phyloP scores from a whole-genome alignment of 2,113 vertebrate species.

The Rhinogobius similis region DNA sequence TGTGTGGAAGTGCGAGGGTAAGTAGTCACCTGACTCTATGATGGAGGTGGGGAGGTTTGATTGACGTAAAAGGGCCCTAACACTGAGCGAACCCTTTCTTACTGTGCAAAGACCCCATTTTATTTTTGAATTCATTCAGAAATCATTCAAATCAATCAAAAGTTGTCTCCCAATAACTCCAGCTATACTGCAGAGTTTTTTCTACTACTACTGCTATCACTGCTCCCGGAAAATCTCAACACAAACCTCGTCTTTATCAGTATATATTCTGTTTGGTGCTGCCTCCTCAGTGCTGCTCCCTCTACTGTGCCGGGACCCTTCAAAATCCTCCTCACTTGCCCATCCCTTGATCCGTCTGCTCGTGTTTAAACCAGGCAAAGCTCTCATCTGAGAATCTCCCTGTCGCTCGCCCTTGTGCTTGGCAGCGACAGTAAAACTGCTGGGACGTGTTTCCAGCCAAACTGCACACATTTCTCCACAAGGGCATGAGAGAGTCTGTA shows the following conservation, averaged over 20 bases:
- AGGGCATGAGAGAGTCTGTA: conserved; percentile 3
- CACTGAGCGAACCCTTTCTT: too few species aligned
- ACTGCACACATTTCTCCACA: conserved; percentile 11
- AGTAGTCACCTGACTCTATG: too few species aligned
- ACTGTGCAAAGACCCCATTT: too few species aligned
- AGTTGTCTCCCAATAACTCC: too few species aligned
- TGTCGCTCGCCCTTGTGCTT: conserved; percentile 53
- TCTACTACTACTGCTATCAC: too few species aligned
- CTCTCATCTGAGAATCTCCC: conserved; percentile 46
- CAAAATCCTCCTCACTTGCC: conserved; percentile 53
- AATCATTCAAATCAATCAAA: too few species aligned
- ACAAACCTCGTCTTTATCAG: background rate
- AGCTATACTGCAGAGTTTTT: too few species aligned
- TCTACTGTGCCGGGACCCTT: conserved; percentile 41
- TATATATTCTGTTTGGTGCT: background rate
- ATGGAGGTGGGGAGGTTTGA: too few species aligned
- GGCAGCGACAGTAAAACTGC: conserved; percentile 44
- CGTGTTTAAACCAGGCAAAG: conserved; percentile 47
- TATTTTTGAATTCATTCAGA: too few species aligned
- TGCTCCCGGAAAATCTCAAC: background rate
- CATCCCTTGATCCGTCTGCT: conserved; percentile 50
- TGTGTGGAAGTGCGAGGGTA: too few species aligned
- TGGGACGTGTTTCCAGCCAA: conserved; percentile 49
- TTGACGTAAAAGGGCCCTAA: too few species aligned
- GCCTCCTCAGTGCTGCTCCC: conserved; percentile 17